Conservation (phyloP, 2,888 invertebrate species). For the Agrenia bidenticulata region DNA sequence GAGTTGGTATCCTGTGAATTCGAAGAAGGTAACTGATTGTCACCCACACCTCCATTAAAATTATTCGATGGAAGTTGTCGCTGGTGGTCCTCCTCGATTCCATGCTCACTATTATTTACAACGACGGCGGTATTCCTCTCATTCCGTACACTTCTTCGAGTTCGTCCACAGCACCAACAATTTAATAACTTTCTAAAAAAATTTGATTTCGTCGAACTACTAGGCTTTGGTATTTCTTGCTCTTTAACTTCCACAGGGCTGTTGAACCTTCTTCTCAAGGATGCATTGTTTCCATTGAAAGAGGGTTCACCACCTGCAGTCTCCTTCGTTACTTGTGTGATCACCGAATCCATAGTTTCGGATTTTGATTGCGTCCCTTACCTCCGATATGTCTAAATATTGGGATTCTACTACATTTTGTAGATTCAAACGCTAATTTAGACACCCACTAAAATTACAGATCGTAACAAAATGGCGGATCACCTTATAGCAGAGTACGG, state of each 20-base stretch:
- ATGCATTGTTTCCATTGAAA: slow-evolving; percentile 6
- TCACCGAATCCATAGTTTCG: slow-evolving; percentile 44
- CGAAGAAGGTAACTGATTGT: slow-evolving; percentile 17
- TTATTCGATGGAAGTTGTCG: background rate
- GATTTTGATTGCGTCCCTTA: slow-evolving; percentile 5
- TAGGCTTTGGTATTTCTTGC: slow-evolving; percentile 10
- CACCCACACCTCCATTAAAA: slow-evolving; percentile 9
- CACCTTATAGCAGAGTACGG: slow-evolving; percentile 5
- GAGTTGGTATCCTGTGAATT: slow-evolving; percentile 6
- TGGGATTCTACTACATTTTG: slow-evolving; percentile 16
- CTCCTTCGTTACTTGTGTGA: slow-evolving; percentile 42
- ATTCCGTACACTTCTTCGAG: slow-evolving; percentile 12
- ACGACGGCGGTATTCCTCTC: background rate
- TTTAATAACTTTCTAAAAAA: slow-evolving; percentile 32
- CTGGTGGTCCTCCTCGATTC: background rate
- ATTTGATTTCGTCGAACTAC: slow-evolving; percentile 17
- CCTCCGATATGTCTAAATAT: background rate
- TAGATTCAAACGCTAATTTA: slow-evolving; percentile 6
- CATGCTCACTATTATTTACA: slow-evolving; percentile 11
- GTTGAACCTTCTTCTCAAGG: background rate
- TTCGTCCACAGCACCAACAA: slow-evolving; percentile 32
- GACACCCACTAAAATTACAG: slow-evolving; percentile 19
- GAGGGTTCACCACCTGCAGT: slow-evolving; percentile 4
- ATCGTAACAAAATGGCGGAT: slow-evolving; percentile 21
- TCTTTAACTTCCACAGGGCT: background rate